These are phyloP conservation scores for Hephaestus fuliginosus DNA, from an alignment of 2,797 vertebrate species.

Conservation along the genomic window DNA sequence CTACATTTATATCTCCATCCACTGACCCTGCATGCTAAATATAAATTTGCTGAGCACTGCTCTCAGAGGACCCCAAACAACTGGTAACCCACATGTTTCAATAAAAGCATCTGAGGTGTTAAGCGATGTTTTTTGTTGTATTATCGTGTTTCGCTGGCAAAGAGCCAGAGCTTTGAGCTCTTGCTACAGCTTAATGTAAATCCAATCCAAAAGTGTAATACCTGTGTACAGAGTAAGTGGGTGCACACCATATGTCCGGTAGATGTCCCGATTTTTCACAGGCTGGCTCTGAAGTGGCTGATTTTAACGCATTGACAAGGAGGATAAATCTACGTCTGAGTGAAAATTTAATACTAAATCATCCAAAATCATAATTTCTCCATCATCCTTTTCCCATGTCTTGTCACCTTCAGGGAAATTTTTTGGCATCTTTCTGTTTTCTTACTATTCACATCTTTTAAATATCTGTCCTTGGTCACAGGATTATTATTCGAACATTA, in stretches of 20 bases:
- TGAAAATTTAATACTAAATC: conserved; percentile 37
- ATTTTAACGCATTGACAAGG: conserved; percentile 70
- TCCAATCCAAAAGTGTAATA: conserved; percentile 72
- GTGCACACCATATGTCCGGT: conserved; percentile 68
- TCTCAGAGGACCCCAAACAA: conserved; percentile 15
- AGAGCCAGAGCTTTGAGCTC: conserved; percentile 41
- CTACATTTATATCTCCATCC: conserved; percentile 8
- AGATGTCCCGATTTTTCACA: conserved; percentile 73
- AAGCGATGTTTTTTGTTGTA: not conserved
- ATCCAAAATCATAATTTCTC: not conserved
- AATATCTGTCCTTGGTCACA: conserved; percentile 3
- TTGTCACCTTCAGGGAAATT: not conserved
- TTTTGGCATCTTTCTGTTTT: not conserved
- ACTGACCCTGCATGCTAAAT: conserved; percentile 15
- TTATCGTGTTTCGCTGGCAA: conserved; percentile 24
- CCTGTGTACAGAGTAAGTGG: conserved; percentile 62
- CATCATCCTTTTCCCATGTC: not conserved
- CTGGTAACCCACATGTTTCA: conserved; percentile 9
- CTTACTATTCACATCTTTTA: not conserved
- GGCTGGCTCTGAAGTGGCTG: conserved; percentile 62
- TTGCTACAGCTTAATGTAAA: conserved; percentile 63
- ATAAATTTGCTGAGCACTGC: not conserved
- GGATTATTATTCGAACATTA: not conserved
- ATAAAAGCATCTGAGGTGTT: conserved; percentile 25
- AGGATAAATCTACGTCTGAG: conserved; percentile 41